Evolutionary conservation across 2,113 vertebrate genomes (phyloP), one percentile per base, ranked within the genome.

Genomic region (Austrofundulus limnaeus): DNA sequence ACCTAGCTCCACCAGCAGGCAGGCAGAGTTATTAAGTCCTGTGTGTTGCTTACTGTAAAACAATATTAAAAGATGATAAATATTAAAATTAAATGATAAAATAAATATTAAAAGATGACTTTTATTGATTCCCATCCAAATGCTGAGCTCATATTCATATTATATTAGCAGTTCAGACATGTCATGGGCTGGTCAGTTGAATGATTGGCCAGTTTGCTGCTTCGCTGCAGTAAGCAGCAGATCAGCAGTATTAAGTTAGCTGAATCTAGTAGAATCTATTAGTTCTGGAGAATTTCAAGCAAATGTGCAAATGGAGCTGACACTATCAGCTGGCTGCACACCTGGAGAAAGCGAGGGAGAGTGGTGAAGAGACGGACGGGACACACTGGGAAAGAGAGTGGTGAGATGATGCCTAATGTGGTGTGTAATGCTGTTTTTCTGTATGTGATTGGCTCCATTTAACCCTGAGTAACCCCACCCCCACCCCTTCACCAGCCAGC

Each of bases 351-450:
- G 53, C 61, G 51, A 52, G 25, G 41, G 39, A 66, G 46, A 24
- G 46, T 0, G 62, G 49, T 24, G 7, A 62, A 78, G 81, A 67
- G 57, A 53, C 66, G 49, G 48, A 56, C 56, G 23, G 19, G 19
- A 49, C 19, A 39, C 71, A 38, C 31, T 41, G 34, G 49, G 80
- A 63, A 61, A 80, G 78, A 66, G 75, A 86, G 80, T 7, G 24
- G 61, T 69, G 78, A 84, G 76, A 83, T 81, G 83, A 88, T 86
- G 75, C 79, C 75, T 88, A 90, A 90, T 88, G 86, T 83, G 80
- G 85, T 88, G 85, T 90, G 83, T 87, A 85, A 89, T 88, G 84
- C 82, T 83, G 84, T 85, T 88, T 88, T 87, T 87, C 83, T 81
- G 66, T 82, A 70, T 77, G 65, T 86, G 82, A 86, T 84, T 82